Percentiles rank a stretch among this genome's conserved stretches.
These are phyloP conservation scores for Cloeon dipterum DNA, from an alignment of 2,888 invertebrate genomes.

Conservation along the genomic window DNA sequence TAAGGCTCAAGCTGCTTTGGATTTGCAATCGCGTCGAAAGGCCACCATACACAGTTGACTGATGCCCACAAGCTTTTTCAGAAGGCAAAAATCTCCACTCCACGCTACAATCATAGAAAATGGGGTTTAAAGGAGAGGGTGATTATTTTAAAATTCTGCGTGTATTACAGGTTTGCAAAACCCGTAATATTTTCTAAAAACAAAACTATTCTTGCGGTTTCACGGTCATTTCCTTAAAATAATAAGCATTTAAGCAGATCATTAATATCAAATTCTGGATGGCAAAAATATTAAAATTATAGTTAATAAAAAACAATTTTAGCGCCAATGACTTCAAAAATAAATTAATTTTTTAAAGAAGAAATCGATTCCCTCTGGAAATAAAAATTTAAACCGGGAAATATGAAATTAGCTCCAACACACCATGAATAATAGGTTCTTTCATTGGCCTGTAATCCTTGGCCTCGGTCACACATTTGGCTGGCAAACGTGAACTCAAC, in stretches of 20 bases:
- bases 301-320: too few relatives aligned
- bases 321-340: too few relatives aligned
- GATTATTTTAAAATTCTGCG: too few relatives aligned
- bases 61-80: slow-evolving; percentile 70
- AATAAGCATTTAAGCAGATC: too few relatives aligned
- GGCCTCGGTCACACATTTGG: slow-evolving; percentile 96
- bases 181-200: too few relatives aligned
- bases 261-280: too few relatives aligned
- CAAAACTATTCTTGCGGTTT: too few relatives aligned
- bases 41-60: slow-evolving; percentile 70
- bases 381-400: slow-evolving; percentile 3
- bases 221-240: too few relatives aligned
- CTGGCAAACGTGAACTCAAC: slow-evolving; percentile 79
- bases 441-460: slow-evolving; percentile 85
- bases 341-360: too few relatives aligned
- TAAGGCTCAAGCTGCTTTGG: slow-evolving; percentile 81
- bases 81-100: slow-evolving; percentile 84
- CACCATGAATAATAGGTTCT: slow-evolving; percentile 61
- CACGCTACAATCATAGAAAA: slow-evolving; percentile 32
- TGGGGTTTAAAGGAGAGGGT: too few relatives aligned
- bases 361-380: slow-evolving; percentile 81
- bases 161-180: too few relatives aligned
- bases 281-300: too few relatives aligned
- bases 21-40: slow-evolving; percentile 68
- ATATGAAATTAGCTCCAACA: slow-evolving; percentile 8